phyloP scores from a whole-genome alignment of 1,140 invertebrate species.

The Plodia interpunctella region DNA sequence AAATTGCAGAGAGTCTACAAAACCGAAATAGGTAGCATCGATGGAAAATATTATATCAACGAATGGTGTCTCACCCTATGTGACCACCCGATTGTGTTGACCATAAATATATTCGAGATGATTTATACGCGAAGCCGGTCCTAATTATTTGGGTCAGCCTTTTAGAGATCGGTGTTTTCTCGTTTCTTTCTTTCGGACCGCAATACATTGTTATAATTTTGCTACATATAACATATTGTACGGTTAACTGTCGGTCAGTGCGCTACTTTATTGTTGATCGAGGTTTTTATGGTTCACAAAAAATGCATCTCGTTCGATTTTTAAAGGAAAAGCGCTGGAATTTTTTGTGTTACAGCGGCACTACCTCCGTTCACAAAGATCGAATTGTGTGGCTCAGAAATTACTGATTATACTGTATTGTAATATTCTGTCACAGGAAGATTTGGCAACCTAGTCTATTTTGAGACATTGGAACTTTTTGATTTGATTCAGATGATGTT shows the following conservation, averaged over 20 bases:
- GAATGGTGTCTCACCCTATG: slow-evolving; percentile 22
- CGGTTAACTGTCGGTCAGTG: not conserved
- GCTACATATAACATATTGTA: slow-evolving; percentile 8
- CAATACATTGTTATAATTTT: slow-evolving; percentile 22
- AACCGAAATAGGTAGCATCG: too few relatives aligned
- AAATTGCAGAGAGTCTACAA: too few relatives aligned
- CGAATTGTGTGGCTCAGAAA: too few relatives aligned
- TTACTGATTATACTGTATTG: too few relatives aligned
- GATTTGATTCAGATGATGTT: too few relatives aligned
- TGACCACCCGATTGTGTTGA: slow-evolving; percentile 54
- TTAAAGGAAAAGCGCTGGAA: not conserved
- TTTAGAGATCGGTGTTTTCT: slow-evolving; percentile 53
- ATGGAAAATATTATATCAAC: slow-evolving; percentile 7
- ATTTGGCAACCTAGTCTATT: too few relatives aligned
- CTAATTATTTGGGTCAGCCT: slow-evolving; percentile 66
- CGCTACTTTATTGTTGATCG: not conserved
- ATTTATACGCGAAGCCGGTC: slow-evolving; percentile 58
- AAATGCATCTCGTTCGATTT: not conserved
- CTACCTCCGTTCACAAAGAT: too few relatives aligned
- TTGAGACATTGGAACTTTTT: too few relatives aligned
- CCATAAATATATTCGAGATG: slow-evolving; percentile 65
- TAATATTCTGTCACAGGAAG: too few relatives aligned
- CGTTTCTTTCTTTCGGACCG: slow-evolving; percentile 14
- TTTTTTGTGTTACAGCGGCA: too few relatives aligned
- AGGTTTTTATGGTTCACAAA: not conserved